A percentile compares a stretch with the other conserved stretches of the same genome.
Evolutionary conservation across 2,797 vertebrate genomes (phyloP).

Genomic region (Percopsis omiscomaycus): DNA sequence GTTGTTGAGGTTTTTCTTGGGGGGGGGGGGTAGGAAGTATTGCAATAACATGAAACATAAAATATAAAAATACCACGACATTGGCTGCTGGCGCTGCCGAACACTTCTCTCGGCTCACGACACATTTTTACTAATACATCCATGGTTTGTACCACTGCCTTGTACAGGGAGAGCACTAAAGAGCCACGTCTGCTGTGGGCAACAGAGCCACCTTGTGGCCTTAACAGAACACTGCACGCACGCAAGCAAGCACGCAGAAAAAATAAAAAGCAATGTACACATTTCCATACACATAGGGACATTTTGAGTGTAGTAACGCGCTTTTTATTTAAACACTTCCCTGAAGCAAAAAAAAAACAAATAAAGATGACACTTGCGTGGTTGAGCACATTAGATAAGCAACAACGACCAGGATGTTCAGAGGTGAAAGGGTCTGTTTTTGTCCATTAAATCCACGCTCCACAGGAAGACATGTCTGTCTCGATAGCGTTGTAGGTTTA

Average conservation of each 20-base stretch:
- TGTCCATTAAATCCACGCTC: slow-evolving; percentile 40
- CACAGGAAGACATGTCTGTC: slow-evolving; percentile 27
- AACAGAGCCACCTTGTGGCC: too few relatives aligned
- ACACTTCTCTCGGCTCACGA: too few relatives aligned
- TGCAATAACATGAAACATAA: too few relatives aligned
- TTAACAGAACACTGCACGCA: too few relatives aligned
- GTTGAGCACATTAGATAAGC: slow-evolving; percentile 29
- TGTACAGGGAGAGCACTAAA: too few relatives aligned
- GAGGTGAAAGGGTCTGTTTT: slow-evolving; percentile 39
- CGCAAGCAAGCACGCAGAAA: background rate
- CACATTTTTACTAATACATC: too few relatives aligned
- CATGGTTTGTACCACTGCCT: too few relatives aligned
- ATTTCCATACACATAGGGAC: background rate
- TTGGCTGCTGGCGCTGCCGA: too few relatives aligned
- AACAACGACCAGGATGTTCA: slow-evolving; percentile 21
- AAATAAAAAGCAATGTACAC: background rate
- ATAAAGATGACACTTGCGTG: slow-evolving; percentile 34
- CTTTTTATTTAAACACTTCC: slow-evolving; percentile 60
- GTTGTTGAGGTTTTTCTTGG: too few relatives aligned
- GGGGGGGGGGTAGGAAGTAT: too few relatives aligned
- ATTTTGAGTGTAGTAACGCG: slow-evolving; percentile 35
- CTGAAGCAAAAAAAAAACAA: slow-evolving; percentile 40
- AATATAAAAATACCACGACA: too few relatives aligned
- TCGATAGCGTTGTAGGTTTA: slow-evolving; percentile 27
- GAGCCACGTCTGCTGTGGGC: too few relatives aligned